Conservation (phyloP, 1,140 invertebrate species). For the Protaetia brevitarsis region DNA sequence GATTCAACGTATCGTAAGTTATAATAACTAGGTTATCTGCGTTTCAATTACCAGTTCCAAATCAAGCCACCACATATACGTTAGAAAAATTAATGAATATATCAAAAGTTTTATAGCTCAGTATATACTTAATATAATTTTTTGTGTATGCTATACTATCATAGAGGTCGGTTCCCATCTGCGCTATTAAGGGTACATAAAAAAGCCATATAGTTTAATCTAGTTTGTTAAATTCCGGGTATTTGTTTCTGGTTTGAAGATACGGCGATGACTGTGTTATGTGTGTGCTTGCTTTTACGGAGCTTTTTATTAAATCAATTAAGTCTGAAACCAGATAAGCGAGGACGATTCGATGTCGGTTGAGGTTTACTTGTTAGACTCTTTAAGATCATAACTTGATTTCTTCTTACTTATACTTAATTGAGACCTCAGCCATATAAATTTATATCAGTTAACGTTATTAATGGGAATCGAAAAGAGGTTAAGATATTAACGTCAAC, state of each 20-base stretch:
- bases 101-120: background rate
- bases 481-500: conserved; percentile 11
- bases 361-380: background rate
- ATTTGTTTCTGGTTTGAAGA: background rate
- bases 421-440: conserved; percentile 1
- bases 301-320: conserved; percentile 15
- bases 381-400: conserved; percentile 12
- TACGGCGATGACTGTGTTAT: background rate
- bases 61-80: background rate
- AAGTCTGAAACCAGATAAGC: conserved; percentile 3
- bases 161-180: background rate
- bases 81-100: conserved; percentile 3
- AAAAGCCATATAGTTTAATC: conserved; percentile 17
- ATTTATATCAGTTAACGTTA: conserved; percentile 12
- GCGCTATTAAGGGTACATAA: conserved; percentile 10
- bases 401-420: conserved; percentile 6
- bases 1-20: background rate
- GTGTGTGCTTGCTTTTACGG: background rate
- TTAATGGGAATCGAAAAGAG: conserved; percentile 10
- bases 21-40: background rate
- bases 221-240: conserved; percentile 15
- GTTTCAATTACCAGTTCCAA: background rate
- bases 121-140: conserved; percentile 12
- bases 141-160: background rate
- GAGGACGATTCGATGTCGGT: background rate